A percentile compares a stretch with the other conserved stretches of the same genome.
These are phyloP conservation scores for Chaitophorus viminalis DNA, from an alignment of 2,888 invertebrate species.

Conservation along the genomic window DNA sequence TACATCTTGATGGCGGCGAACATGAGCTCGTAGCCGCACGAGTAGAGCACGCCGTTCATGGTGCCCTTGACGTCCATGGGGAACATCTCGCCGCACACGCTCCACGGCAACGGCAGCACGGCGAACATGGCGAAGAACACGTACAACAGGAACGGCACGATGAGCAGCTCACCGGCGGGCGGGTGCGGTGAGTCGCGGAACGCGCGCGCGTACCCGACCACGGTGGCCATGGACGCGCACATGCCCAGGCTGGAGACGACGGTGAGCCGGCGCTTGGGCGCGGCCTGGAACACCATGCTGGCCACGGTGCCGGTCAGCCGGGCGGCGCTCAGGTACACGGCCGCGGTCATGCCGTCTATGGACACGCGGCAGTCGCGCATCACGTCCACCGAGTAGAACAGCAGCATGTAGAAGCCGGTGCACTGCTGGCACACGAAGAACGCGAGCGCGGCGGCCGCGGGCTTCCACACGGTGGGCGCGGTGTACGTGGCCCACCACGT, in stretches of 20 bases:
- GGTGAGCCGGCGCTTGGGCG: conserved; percentile 28
- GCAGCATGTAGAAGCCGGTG: conserved; percentile 59
- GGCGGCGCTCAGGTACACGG: conserved; percentile 37
- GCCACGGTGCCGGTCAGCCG: conserved; percentile 49
- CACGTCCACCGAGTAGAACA: conserved; percentile 57
- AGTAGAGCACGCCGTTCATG: conserved; percentile 57
- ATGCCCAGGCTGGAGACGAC: conserved; percentile 48
- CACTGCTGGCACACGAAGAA: conserved; percentile 53
- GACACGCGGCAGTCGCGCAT: conserved; percentile 41
- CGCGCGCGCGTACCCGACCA: conserved; percentile 38
- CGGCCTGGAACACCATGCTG: conserved; percentile 25
- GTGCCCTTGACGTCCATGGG: conserved; percentile 61
- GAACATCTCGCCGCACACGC: conserved; percentile 61
- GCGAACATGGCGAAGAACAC: conserved; percentile 60
- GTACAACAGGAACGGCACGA: conserved; percentile 37
- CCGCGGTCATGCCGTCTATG: conserved; percentile 30
- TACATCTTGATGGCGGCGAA: conserved; percentile 47
- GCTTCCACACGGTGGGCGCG: background rate
- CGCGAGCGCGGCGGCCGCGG: background rate
- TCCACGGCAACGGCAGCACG: conserved; percentile 60
- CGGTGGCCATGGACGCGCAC: conserved; percentile 29
- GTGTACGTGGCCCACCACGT: background rate
- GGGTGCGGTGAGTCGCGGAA: conserved; percentile 1
- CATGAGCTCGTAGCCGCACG: conserved; percentile 56
- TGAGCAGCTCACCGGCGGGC: conserved; percentile 25